Evolutionary conservation across 1,140 invertebrate species (phyloP).

Genomic region (Drosophila ohnishii): DNA sequence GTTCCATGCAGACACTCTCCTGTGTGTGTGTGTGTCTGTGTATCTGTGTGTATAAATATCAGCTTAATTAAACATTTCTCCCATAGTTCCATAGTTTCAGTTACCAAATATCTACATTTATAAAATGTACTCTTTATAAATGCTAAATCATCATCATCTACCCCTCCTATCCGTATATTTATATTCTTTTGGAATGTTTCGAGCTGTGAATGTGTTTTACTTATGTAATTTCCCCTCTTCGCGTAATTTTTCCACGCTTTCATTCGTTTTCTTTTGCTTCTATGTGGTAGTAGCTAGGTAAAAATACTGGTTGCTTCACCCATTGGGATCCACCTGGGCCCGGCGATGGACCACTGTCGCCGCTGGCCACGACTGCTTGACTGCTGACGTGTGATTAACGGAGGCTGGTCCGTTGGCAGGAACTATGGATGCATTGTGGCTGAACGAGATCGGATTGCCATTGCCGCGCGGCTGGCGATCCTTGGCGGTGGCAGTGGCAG

Average conservation of each 20-base stretch:
- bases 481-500: slow-evolving; percentile 38
- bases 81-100: slow-evolving; percentile 63
- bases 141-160: slow-evolving; percentile 34
- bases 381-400: slow-evolving; percentile 59
- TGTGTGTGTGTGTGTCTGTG: slow-evolving; percentile 17
- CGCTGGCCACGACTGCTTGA: slow-evolving; percentile 67
- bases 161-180: slow-evolving; percentile 17
- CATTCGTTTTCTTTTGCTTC: slow-evolving; percentile 25
- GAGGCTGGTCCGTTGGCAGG: slow-evolving; percentile 67
- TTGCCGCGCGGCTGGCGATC: slow-evolving; percentile 59
- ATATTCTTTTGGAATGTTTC: slow-evolving; percentile 75
- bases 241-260: not conserved
- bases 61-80: slow-evolving; percentile 59
- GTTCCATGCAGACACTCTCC: slow-evolving; percentile 7
- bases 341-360: slow-evolving; percentile 66
- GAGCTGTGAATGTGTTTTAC: slow-evolving; percentile 69
- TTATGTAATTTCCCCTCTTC: not conserved
- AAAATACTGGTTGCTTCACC: slow-evolving; percentile 68
- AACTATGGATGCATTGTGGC: slow-evolving; percentile 73
- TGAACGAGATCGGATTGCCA: slow-evolving; percentile 51
- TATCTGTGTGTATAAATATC: slow-evolving; percentile 60
- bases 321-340: slow-evolving; percentile 79
- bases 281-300: slow-evolving; percentile 67
- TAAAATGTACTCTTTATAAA: slow-evolving; percentile 72
- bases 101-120: slow-evolving; percentile 67